phyloP scores from a whole-genome alignment of 2,113 vertebrate genomes.

The Diadophis punctatus region DNA sequence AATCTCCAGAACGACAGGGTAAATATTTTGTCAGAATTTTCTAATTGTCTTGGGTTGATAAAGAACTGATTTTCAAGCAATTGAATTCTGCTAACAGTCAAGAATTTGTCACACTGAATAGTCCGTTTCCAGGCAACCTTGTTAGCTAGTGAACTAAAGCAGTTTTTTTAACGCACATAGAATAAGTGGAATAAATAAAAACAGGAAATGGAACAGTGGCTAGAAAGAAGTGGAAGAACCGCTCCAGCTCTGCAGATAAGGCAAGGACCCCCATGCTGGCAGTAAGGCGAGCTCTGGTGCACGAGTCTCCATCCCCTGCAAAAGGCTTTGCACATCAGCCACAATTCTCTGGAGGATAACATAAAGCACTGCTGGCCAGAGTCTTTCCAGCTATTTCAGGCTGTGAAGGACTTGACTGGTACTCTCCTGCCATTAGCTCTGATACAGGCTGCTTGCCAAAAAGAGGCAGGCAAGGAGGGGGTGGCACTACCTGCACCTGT shows the following conservation, averaged over 20 bases:
- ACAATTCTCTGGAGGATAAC: neutral
- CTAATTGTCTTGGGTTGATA: neutral
- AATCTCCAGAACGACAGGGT: neutral
- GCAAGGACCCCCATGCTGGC: neutral
- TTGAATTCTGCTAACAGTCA: neutral
- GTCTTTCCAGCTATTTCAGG: neutral
- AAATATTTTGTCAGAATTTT: slow-evolving; percentile 1
- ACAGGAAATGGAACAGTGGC: rapidly evolving
- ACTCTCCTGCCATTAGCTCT: neutral
- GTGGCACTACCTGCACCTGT: neutral
- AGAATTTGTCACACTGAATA: slow-evolving; percentile 40
- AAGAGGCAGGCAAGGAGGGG: neutral
- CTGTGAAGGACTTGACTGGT: neutral
- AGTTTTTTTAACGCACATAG: slow-evolving; percentile 16
- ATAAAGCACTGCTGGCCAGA: neutral
- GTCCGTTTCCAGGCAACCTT: slow-evolving; percentile 63
- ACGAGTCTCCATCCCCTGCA: neutral
- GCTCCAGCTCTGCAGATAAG: neutral
- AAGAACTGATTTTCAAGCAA: neutral
- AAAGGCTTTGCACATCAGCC: neutral
- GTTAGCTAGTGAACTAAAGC: slow-evolving; percentile 23
- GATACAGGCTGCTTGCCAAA: neutral
- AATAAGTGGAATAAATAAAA: slow-evolving; percentile 35
- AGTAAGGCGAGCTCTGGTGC: no score
- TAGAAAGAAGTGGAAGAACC: neutral